These are phyloP conservation scores for Leiothrix lutea DNA, from an alignment of 2,113 vertebrate species.

Conservation along the genomic window DNA sequence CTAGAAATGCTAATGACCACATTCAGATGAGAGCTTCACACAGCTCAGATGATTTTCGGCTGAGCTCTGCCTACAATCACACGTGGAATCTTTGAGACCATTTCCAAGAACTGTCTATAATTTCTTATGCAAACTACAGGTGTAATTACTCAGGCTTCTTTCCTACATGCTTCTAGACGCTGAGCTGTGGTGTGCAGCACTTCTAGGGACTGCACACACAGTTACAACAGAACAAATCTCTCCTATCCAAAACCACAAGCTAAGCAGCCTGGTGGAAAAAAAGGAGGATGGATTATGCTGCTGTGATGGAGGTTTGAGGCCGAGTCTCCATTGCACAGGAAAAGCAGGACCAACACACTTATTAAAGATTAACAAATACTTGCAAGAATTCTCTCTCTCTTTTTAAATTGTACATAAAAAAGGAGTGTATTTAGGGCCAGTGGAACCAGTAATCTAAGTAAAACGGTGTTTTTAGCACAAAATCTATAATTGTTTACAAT, in stretches of 20 bases:
- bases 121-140: neutral
- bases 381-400: neutral
- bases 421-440: neutral
- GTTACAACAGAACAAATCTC: neutral
- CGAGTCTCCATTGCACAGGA: neutral
- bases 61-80: neutral
- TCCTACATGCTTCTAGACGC: neutral
- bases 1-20: neutral
- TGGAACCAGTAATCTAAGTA: neutral
- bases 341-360: neutral
- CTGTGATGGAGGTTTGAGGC: neutral
- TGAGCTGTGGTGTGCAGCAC: neutral
- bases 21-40: neutral
- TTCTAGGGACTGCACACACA: neutral
- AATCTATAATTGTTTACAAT: neutral
- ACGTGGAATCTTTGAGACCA: neutral
- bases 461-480: neutral
- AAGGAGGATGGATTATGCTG: neutral
- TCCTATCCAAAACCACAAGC: neutral
- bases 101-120: conserved; percentile 5
- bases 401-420: neutral
- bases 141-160: neutral
- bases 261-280: neutral
- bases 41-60: neutral
- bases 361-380: neutral